Percentiles rank a stretch among this genome's conserved stretches.
phyloP scores from a whole-genome alignment of 2,888 invertebrate species.

The Flexamia atlantica region DNA sequence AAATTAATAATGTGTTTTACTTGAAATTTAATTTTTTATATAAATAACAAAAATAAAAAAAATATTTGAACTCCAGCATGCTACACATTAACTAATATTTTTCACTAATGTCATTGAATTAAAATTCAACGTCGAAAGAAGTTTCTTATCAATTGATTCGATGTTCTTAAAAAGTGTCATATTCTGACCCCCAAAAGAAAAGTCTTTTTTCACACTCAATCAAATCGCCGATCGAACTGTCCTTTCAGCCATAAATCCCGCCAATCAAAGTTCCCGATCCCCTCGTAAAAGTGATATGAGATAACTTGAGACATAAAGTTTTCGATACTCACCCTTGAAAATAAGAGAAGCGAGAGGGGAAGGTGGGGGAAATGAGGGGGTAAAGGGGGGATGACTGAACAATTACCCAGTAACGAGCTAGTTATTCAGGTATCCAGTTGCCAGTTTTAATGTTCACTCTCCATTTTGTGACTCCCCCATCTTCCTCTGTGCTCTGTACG shows the following conservation, averaged over 20 bases:
- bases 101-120: too few relatives aligned
- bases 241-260: background rate
- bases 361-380: background rate
- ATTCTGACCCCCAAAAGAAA: background rate
- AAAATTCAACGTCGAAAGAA: too few relatives aligned
- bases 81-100: too few relatives aligned
- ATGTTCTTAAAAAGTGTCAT: too few relatives aligned
- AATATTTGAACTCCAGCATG: too few relatives aligned
- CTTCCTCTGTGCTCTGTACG: too few relatives aligned
- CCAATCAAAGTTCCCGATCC: background rate
- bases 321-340: background rate
- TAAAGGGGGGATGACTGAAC: background rate
- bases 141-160: too few relatives aligned
- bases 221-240: background rate
- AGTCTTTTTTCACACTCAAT: background rate
- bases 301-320: background rate
- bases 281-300: constrained; percentile 16
- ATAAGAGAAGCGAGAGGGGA: background rate
- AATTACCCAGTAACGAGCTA: constrained; percentile 8
- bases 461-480: background rate
- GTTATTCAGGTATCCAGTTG: constrained; percentile 23
- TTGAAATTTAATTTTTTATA: too few relatives aligned
- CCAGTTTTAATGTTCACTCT: background rate
- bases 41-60: too few relatives aligned
- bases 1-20: too few relatives aligned